These are phyloP conservation scores for Aleadryas rufinucha DNA, from an alignment of 2,113 vertebrate genomes.

Conservation along the genomic window DNA sequence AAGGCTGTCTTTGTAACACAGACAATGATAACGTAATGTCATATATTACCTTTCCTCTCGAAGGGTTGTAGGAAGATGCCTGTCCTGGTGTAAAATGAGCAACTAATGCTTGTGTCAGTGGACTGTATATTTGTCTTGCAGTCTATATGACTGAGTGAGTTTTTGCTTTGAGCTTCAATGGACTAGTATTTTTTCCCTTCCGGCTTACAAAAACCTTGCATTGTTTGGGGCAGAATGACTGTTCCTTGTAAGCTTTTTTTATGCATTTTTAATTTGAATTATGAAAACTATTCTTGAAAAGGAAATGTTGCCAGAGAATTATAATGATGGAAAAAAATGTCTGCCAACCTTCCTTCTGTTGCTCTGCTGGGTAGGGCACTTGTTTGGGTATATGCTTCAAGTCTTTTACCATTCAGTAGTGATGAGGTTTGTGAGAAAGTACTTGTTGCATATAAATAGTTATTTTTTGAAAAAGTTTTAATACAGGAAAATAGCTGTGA, in stretches of 20 bases:
- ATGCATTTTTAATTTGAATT: background rate
- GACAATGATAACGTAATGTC: background rate
- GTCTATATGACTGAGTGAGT: accelerated
- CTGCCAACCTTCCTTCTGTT: background rate
- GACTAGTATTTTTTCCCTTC: background rate
- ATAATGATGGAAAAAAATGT: background rate
- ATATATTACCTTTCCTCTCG: background rate
- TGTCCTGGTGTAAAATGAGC: background rate
- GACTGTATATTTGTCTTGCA: background rate
- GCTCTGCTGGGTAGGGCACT: background rate
- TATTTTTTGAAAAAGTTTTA: background rate
- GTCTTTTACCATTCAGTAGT: background rate
- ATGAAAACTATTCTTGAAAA: background rate
- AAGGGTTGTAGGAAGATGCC: background rate
- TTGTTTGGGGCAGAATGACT: background rate
- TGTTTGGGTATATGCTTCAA: background rate
- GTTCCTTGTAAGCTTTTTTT: background rate
- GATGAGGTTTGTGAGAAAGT: background rate
- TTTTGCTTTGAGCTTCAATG: background rate
- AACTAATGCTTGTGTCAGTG: background rate
- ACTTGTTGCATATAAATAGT: background rate
- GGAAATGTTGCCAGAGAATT: background rate
- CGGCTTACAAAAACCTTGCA: background rate
- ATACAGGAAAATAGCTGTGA: background rate
- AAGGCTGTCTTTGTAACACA: background rate